Evolutionary conservation across 2,888 invertebrate genomes (phyloP), one percentile per base, ranked within the genome.

Genomic region (Baccha elongata): DNA sequence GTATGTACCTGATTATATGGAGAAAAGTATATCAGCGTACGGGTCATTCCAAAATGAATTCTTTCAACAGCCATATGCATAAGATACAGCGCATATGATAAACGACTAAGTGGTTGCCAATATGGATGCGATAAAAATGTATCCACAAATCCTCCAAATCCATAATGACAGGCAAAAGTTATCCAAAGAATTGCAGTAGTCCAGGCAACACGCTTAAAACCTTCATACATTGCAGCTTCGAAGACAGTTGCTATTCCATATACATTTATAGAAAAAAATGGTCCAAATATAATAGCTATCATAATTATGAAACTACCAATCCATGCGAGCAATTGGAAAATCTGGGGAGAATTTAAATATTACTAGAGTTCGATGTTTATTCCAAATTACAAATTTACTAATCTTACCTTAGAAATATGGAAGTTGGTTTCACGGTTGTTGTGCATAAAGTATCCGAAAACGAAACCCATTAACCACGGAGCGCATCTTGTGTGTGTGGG

Each of bases 81-180:
- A 1, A 86, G 13, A 48, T 86, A 86, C 26, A 85, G 55, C 0
- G 76, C 53, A 23, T 84, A 86, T 1, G 84, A 72, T n/a, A 86
- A 48, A 8, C 84, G 74, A 2, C 65, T 35, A 13, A 86, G 29
- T 17, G 85, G 86, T 23, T 85, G 84, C 85, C 85, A 86, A 11
- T 80, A 52, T 1, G 73, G 68, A 40, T 71, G 64, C 6, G 84
- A 75, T 13, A 85, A 29, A 15, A 85, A 60, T 29, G 72, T 13
- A 37, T 85, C 84, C 3, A 86, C 44, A 32, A 79, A 5, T 17
- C 86, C 86, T 0, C 86, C 86, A 53, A 74, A 79, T 13, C 85
- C 85, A 17, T 69, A 75, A 15, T 74, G 52, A 8, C 86, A 86
- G 0, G 84, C 76, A 55, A 85, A 86, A 19, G 86, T 84, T 11